Conservation (phyloP, 2,113 vertebrate genomes). For the Oriolus oriolus region DNA sequence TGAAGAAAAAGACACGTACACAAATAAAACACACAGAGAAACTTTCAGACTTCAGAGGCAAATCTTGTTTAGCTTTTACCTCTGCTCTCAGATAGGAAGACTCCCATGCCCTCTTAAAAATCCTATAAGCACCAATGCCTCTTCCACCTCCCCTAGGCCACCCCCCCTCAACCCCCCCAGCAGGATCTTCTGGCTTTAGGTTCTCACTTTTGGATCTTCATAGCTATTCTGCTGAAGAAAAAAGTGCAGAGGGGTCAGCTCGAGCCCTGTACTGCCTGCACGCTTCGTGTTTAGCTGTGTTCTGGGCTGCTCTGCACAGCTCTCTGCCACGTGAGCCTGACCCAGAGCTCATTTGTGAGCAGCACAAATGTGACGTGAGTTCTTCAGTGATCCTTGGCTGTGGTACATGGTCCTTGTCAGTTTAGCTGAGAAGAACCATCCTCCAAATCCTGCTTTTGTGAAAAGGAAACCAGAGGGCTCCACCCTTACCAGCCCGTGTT, state of each 20-base stretch:
- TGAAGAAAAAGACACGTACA: background rate
- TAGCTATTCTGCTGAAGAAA: background rate
- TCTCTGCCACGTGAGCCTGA: accelerated
- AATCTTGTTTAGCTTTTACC: background rate
- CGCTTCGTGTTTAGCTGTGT: accelerated
- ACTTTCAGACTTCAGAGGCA: background rate
- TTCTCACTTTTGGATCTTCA: background rate
- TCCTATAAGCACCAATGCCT: accelerated
- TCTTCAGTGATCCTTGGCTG: background rate
- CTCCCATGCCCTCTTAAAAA: background rate
- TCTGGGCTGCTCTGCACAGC: background rate
- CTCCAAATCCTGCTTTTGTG: background rate
- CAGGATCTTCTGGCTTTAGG: background rate
- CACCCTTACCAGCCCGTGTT: background rate
- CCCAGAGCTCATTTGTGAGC: background rate
- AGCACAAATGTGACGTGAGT: background rate
- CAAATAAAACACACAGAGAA: background rate
- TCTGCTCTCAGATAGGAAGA: background rate
- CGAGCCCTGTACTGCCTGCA: background rate
- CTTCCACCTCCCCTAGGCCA: background rate
- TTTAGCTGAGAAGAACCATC: background rate
- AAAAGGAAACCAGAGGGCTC: background rate
- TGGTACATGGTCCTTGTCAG: background rate
- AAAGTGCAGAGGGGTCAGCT: background rate
- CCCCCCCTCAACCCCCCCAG: accelerated